Conservation (phyloP, 2,797 vertebrate species). For the Prionace glauca region DNA sequence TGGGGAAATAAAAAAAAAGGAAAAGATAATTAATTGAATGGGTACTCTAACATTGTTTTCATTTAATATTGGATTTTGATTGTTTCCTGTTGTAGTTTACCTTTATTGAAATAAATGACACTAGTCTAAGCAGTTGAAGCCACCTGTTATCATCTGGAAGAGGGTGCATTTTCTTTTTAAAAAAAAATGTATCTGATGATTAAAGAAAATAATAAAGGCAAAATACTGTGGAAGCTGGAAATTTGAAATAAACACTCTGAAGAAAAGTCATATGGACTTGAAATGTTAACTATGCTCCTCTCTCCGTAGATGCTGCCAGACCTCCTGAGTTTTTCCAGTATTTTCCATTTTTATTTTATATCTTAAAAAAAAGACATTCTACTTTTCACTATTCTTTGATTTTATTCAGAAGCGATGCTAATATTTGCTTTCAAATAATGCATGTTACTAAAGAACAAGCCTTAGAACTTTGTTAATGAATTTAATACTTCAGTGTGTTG, state of each 20-base stretch:
- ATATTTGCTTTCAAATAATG: neutral
- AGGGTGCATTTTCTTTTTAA: neutral
- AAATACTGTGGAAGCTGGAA: too few relatives aligned
- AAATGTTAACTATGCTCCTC: too few relatives aligned
- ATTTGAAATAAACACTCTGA: too few relatives aligned
- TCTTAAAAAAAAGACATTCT: neutral
- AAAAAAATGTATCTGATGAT: neutral
- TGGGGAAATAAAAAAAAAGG: neutral
- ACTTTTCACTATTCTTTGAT: neutral
- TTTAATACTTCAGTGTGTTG: neutral
- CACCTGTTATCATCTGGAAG: neutral
- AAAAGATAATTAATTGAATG: neutral
- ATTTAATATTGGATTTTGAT: neutral
- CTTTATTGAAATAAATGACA: neutral
- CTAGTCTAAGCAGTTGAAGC: neutral
- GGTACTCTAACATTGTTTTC: neutral
- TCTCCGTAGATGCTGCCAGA: too few relatives aligned
- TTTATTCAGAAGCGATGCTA: neutral
- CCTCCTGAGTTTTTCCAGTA: too few relatives aligned
- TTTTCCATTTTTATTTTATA: too few relatives aligned
- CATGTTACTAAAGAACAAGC: neutral
- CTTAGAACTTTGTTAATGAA: neutral
- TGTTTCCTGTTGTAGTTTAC: neutral
- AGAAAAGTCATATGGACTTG: too few relatives aligned
- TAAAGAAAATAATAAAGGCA: neutral